Evolutionary conservation across 64 coral and sea anemone species (phyloP).

Genomic region (Porites australiensis): DNA sequence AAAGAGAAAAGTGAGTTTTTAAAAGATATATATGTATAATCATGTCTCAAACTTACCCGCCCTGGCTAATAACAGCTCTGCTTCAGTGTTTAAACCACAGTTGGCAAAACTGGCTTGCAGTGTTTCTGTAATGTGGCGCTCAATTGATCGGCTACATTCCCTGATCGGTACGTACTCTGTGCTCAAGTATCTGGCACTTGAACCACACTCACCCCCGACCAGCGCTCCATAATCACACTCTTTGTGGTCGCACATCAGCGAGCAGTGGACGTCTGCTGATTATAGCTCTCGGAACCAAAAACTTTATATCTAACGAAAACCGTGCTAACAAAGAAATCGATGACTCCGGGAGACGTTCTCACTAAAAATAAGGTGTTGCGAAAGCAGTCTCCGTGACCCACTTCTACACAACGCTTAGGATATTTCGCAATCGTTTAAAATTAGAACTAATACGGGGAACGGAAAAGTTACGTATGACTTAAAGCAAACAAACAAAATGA

Average conservation of each 20-base stretch:
- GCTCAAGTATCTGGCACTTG: constrained; percentile 4
- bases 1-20: background rate
- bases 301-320: background rate
- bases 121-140: constrained; percentile 12
- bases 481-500: background rate
- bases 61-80: constrained; percentile 17
- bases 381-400: background rate
- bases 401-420: background rate
- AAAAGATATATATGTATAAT: too few relatives aligned
- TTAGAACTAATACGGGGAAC: background rate
- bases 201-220: constrained; percentile 11
- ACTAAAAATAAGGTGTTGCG: background rate
- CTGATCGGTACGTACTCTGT: background rate
- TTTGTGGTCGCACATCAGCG: background rate
- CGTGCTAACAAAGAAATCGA: background rate
- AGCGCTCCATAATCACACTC: constrained; percentile 1
- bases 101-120: constrained; percentile 12
- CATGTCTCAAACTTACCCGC: constrained; percentile 11
- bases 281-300: background rate
- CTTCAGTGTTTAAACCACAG: background rate
- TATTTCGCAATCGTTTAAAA: constrained; percentile 4
- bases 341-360: background rate
- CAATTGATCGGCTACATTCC: constrained; percentile 10
- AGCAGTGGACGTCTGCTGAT: background rate
- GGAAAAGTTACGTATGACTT: background rate